phyloP scores from a whole-genome alignment of 2,888 invertebrate species.

The Troides aeacus region DNA sequence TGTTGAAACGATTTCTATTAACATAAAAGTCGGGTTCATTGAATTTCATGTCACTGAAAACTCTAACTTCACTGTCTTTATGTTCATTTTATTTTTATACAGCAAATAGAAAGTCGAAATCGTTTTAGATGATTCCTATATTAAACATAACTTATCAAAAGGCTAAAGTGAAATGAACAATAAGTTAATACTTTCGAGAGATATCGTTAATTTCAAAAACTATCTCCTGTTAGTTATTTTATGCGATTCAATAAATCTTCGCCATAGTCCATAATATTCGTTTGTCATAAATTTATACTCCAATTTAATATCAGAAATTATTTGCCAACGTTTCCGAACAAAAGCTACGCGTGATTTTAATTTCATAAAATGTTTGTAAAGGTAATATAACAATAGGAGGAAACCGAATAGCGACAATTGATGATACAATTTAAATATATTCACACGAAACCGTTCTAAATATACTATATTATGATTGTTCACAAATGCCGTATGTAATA shows the following conservation, averaged over 20 bases:
- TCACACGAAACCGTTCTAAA: neutral
- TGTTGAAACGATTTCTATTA: neutral
- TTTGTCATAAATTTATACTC: neutral
- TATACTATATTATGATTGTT: neutral
- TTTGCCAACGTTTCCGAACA: neutral
- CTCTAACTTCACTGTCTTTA: neutral
- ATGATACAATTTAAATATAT: neutral
- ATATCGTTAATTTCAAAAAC: too few species aligned
- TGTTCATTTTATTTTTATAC: neutral
- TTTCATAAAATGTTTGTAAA: neutral
- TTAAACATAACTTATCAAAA: too few species aligned
- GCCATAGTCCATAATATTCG: neutral
- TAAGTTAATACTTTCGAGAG: too few species aligned
- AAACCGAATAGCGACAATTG: neutral
- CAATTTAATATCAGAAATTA: conserved; percentile 2
- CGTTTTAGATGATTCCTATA: too few species aligned
- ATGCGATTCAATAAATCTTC: neutral
- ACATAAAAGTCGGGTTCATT: neutral
- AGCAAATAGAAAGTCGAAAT: neutral
- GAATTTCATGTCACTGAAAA: neutral
- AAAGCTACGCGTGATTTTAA: conserved; percentile 5
- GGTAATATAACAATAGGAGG: neutral
- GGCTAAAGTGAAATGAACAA: too few species aligned
- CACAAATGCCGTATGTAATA: neutral
- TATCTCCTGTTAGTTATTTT: neutral